These are phyloP conservation scores for Cephalopterus ornatus DNA, from an alignment of 2,113 vertebrate species.

Conservation along the genomic window DNA sequence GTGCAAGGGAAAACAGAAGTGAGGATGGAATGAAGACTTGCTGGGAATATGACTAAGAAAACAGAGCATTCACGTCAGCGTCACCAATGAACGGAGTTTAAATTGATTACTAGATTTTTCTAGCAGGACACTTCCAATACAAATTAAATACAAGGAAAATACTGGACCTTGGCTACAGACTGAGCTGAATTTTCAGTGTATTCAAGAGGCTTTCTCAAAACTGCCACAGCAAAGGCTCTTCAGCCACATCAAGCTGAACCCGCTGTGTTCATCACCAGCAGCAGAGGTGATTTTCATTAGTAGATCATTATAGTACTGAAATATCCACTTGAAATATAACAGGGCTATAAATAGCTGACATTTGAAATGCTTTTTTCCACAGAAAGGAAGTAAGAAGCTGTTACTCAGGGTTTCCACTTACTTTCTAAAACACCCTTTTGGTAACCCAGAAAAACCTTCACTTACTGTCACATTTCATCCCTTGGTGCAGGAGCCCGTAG, in stretches of 20 bases:
- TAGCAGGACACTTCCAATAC: not conserved
- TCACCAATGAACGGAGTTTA: not conserved
- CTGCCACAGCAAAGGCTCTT: not conserved
- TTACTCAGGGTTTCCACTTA: not conserved
- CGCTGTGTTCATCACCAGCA: not conserved
- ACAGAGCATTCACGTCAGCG: not conserved
- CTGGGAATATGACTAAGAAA: not conserved
- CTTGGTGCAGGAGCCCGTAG: conserved; percentile 95
- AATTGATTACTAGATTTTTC: not conserved
- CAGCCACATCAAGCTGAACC: not conserved
- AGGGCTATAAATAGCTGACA: conserved; percentile 41
- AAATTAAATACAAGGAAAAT: not conserved
- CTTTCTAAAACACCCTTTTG: not conserved
- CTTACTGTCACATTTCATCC: conserved; percentile 99
- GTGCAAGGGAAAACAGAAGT: not conserved
- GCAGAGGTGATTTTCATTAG: not conserved
- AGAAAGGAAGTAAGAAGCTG: not conserved
- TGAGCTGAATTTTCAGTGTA: not conserved
- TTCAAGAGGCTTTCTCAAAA: not conserved
- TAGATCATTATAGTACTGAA: not conserved
- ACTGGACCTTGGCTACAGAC: not conserved
- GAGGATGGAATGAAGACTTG: not conserved
- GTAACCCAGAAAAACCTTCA: conserved; percentile 3
- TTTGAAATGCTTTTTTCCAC: conserved; percentile 38
- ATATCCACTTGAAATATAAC: conserved; percentile 7